Conservation (phyloP, 2,888 invertebrate genomes). For the Eristalinus aeneus region DNA sequence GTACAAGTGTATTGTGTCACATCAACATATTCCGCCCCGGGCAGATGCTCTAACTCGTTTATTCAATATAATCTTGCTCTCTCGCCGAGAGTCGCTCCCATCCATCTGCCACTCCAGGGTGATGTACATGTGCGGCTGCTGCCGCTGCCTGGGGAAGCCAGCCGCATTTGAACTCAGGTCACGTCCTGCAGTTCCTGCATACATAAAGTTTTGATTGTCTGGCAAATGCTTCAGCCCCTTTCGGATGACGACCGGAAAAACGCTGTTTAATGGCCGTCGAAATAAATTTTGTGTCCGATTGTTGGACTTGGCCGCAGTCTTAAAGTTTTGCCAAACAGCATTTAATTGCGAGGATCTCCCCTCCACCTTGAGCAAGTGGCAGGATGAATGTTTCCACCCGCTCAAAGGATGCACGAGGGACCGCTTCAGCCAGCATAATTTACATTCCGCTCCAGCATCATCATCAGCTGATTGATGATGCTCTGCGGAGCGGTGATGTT, state of each 20-base stretch:
- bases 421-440: slow-evolving; percentile 50
- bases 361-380: not conserved
- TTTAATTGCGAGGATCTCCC: not conserved
- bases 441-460: slow-evolving; percentile 60
- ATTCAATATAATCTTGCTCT: slow-evolving; percentile 42
- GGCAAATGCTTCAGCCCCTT: slow-evolving; percentile 18
- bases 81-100: not conserved
- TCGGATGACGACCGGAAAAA: not conserved
- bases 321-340: slow-evolving; percentile 18
- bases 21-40: slow-evolving; percentile 55
- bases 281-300: not conserved
- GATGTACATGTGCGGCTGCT: not conserved
- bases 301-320: not conserved
- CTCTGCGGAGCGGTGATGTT: not conserved
- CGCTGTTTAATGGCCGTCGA: slow-evolving; percentile 21
- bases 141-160: slow-evolving; percentile 18
- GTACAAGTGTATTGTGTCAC: slow-evolving; percentile 40
- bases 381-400: slow-evolving; percentile 19
- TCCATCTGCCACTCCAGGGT: not conserved
- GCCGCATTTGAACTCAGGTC: slow-evolving; percentile 38
- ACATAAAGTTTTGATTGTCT: slow-evolving; percentile 59
- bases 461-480: slow-evolving; percentile 59
- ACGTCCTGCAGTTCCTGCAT: slow-evolving; percentile 56
- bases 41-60: slow-evolving; percentile 50
- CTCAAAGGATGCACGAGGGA: slow-evolving; percentile 28